Evolutionary conservation across 2,113 vertebrate genomes (phyloP), one percentile per base, ranked within the genome.

Genomic region (Hirundichthys speculiger): DNA sequence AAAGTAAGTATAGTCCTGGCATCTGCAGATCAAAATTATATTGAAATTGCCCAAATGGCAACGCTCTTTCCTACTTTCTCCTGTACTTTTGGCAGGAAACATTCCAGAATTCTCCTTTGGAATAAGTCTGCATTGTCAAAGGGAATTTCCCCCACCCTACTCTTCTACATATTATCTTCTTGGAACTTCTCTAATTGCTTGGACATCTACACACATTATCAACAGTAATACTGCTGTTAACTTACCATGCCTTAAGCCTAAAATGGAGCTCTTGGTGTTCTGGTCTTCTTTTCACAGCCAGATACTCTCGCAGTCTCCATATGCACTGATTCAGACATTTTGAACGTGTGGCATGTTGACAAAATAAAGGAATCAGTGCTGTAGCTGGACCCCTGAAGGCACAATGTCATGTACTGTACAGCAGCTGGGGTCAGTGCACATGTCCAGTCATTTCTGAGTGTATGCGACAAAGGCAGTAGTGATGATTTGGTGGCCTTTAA

Each of bases 241-340:
- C 50, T 74, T 56, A 75, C 64, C 77, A 88, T 75, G 82, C 84
- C 84, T 88, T 87, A 85, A 86, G 71, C 64, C 74, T 79, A 64
- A 66, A 69, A 77, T 46, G 41, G 64, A 80, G 64, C 67, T 69
- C 10, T 64, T 66, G 51, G 66, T 62, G 66, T 70, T 86, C 58
- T 79, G 73, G 54, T 76, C n/a, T 45, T n/a, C 22, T 75, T 74
- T 78, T 59, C 56, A 79, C 64, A 79, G 64, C 70, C 55, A 80
- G 63, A 60, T 47, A 67, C 67, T 70, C 69, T 77, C 70, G 62
- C 50, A 53, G 56, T 64, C 54, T 76, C 38, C 45, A 22, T 85
- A 81, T 78, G 71, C 63, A 59, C 62, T 65, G 62, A 74, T 80
- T 76, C 34, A 47, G 41, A 84, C 72, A 46, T 48, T 79, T 58